Evolutionary conservation across 53 echinoderm and acorn worm genomes (phyloP).

Genomic region (Hippasteria phrygiana): DNA sequence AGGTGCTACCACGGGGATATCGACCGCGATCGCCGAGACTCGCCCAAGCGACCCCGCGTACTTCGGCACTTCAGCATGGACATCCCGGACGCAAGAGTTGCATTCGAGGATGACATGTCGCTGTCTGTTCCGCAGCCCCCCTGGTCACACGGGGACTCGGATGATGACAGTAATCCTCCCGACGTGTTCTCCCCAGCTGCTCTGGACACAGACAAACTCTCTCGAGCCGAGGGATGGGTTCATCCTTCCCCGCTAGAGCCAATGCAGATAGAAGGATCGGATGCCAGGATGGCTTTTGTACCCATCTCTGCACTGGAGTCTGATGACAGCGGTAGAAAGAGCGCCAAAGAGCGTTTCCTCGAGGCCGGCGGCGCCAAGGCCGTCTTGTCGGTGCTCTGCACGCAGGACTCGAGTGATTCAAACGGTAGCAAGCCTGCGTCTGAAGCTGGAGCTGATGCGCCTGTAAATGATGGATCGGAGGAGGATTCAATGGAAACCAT

Average conservation of each 20-base stretch:
- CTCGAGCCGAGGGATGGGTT: conserved; percentile 49
- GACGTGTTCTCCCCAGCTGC: conserved; percentile 15
- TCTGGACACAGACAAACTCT: conserved; percentile 4
- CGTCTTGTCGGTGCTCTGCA: conserved; percentile 88
- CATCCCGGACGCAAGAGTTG: conserved; percentile 67
- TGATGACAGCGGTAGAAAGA: conserved; percentile 68
- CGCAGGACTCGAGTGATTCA: conserved; percentile 89
- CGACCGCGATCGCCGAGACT: conserved; percentile 37
- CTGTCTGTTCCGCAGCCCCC: neutral
- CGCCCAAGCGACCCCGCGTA: conserved; percentile 75
- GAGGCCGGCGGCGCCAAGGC: conserved; percentile 90
- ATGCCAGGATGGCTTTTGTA: conserved; percentile 33
- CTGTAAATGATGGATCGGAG: conserved; percentile 33
- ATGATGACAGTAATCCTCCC: conserved; percentile 28
- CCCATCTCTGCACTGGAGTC: conserved; percentile 29
- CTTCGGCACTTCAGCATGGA: conserved; percentile 92
- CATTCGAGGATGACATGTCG: conserved; percentile 12
- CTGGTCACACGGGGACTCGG: conserved; percentile 56
- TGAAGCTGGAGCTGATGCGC: conserved; percentile 37
- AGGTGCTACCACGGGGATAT: conserved; percentile 17
- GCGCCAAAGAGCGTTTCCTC: conserved; percentile 91
- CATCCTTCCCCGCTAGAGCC: conserved; percentile 40
- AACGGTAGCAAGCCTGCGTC: conserved; percentile 58
- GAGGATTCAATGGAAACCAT: conserved; percentile 45
- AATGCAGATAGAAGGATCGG: conserved; percentile 44